A percentile compares a stretch with the other conserved stretches of the same genome.
Evolutionary conservation across 2,797 vertebrate species (phyloP).

Genomic region (Orestias chungarensis): DNA sequence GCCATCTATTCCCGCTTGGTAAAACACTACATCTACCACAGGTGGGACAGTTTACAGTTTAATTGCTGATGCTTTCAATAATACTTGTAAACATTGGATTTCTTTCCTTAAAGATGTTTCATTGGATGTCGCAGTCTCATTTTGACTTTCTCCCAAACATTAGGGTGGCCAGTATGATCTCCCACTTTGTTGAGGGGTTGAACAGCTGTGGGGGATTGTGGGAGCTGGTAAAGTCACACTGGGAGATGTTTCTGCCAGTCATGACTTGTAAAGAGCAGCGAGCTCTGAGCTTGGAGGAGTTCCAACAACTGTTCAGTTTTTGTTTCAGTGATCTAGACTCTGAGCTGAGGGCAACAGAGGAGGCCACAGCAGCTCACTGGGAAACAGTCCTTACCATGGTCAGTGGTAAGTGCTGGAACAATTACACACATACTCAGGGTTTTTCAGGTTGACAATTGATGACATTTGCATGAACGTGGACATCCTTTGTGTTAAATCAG

Average conservation of each 20-base stretch:
- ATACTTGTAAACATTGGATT: neutral
- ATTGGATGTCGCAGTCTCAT: neutral
- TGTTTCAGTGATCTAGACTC: conserved; percentile 54
- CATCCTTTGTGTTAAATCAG: conserved; percentile 38
- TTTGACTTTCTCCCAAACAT: conserved; percentile 9
- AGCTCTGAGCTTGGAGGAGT: conserved; percentile 47
- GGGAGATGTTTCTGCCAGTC: conserved; percentile 63
- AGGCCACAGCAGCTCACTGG: conserved; percentile 61
- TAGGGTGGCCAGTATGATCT: conserved; percentile 73
- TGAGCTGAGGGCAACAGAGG: conserved; percentile 54
- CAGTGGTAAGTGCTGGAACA: conserved; percentile 43
- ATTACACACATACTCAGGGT: no score
- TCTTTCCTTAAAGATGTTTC: neutral
- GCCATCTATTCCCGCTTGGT: conserved; percentile 62
- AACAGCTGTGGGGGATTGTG: conserved; percentile 76
- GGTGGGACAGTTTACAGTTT: conserved; percentile 42
- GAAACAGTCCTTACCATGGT: conserved; percentile 60
- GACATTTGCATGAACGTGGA: neutral
- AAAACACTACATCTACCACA: conserved; percentile 66
- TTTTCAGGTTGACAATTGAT: neutral
- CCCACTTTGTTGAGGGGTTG: conserved; percentile 72
- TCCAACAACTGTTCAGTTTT: conserved; percentile 63
- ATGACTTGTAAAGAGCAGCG: conserved; percentile 54
- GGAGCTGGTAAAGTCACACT: conserved; percentile 63
- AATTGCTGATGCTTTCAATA: neutral